Conservation (phyloP, 2,888 invertebrate species). For the Esperia sulphurella region DNA sequence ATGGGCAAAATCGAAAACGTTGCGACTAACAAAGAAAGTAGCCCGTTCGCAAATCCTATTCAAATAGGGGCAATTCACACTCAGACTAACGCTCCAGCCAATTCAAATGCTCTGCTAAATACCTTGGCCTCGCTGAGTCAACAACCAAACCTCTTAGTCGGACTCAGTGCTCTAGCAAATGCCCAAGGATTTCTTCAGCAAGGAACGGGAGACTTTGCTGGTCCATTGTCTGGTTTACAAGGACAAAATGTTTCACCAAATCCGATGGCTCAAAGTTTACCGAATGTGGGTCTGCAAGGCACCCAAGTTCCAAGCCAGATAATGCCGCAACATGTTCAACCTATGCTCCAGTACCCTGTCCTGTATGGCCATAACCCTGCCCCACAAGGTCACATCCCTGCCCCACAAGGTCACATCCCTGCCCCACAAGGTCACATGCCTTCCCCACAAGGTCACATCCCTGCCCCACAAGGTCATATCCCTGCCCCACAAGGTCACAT, state of each 20-base stretch:
- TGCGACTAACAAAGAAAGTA: neutral
- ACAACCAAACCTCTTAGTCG: slow-evolving; percentile 4
- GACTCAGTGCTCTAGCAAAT: neutral
- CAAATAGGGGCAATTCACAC: neutral
- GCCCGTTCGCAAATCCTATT: neutral
- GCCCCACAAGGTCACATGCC: too few species aligned
- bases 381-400: too few species aligned
- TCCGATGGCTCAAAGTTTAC: neutral
- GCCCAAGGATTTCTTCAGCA: neutral
- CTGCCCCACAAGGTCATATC: too few species aligned
- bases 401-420: too few species aligned
- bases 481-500: too few species aligned
- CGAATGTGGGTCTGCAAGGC: neutral
- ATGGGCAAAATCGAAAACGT: neutral
- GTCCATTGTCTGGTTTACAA: neutral
- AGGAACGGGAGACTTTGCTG: neutral
- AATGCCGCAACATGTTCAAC: too few species aligned
- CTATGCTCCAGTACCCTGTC: too few species aligned
- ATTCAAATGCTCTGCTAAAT: neutral
- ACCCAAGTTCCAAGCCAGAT: too few species aligned
- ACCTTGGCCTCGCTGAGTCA: too few species aligned
- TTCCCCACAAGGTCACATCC: too few species aligned
- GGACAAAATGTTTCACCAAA: neutral
- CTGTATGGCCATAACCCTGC: too few species aligned
- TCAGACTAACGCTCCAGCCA: neutral